Evolutionary conservation across 2,797 vertebrate species (phyloP), one percentile per base, ranked within the genome.

Genomic region (Dallia pectoralis): DNA sequence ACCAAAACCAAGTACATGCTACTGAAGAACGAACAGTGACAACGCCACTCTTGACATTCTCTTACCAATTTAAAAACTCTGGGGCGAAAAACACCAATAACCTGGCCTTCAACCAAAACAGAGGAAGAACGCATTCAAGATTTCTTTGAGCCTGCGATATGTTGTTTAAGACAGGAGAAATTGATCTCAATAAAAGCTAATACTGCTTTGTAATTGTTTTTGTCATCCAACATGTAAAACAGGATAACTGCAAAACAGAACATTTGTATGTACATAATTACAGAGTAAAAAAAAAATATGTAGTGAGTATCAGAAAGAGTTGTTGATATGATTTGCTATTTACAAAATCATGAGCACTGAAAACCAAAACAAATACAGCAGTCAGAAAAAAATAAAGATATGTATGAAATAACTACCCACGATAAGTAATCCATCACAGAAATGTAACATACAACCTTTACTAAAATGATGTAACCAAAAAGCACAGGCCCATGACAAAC

Each of bases 131-230:
- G 73, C 71, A 74, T 77, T 77, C 76, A 84, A 90, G 47, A 29
- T 82, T 77, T 85, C 48, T 71, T 81, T 85, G 82, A 85, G 82
- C 74, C 74, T 80, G 73, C 19, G n/a, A n/a, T 51, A 1, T 72
- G 73, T 81, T 82, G 16, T 73, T 59, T 67, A 78, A 66, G 76
- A 89, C 74, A 48, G 51, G 69, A 76, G 78, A 80, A 67, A 79
- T 87, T 86, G 59, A 79, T 76, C 71, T 74, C 79, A 83, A 85
- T 80, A 83, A 85, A 85, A 66, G 75, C 81, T 86, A 92, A 92
- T 90, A 93, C 91, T 94, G 91, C 85, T 91, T 85, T 90, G 87
- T 80, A 83, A 78, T 82, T 86, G 79, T 82, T 87, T 81, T 82
- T 76, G 56, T 79, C 40, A 81, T 81, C 73, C 74, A 87, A 82